Conservation (phyloP, 2,113 vertebrate species). For the Anguilla japonica region DNA sequence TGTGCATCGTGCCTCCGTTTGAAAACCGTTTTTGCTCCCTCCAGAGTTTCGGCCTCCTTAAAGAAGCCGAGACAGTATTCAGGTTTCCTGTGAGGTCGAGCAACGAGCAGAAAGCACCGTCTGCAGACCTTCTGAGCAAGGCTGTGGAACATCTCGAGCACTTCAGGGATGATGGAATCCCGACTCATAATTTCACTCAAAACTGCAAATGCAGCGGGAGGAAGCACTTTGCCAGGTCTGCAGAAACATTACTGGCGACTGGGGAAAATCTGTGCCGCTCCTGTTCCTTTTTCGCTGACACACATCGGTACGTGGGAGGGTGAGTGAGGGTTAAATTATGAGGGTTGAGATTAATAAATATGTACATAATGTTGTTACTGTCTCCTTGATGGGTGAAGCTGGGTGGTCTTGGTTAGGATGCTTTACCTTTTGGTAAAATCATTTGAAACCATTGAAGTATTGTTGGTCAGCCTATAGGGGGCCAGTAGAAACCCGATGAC, state of each 20-base stretch:
- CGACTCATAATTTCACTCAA: background rate
- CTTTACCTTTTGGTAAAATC: too few relatives aligned
- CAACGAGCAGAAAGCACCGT: background rate
- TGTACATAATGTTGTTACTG: background rate
- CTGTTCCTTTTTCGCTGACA: too few relatives aligned
- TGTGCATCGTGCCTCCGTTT: background rate
- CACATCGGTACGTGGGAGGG: too few relatives aligned
- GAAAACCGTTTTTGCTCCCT: background rate
- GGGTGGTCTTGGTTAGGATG: background rate
- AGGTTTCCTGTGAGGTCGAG: background rate
- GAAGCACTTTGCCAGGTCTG: background rate
- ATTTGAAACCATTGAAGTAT: background rate
- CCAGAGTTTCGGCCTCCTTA: background rate
- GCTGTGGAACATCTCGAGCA: background rate
- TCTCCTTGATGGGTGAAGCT: background rate
- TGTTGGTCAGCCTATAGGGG: background rate
- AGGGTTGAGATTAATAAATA: too few relatives aligned
- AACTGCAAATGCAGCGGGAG: background rate
- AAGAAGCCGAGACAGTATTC: background rate
- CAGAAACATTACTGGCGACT: background rate
- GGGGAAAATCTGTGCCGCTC: background rate
- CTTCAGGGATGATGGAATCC: background rate
- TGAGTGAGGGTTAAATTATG: too few relatives aligned
- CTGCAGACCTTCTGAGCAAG: background rate
- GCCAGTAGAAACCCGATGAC: background rate